These are phyloP conservation scores for Trochalopteron elliotii DNA, from an alignment of 2,113 vertebrate species.

Conservation along the genomic window DNA sequence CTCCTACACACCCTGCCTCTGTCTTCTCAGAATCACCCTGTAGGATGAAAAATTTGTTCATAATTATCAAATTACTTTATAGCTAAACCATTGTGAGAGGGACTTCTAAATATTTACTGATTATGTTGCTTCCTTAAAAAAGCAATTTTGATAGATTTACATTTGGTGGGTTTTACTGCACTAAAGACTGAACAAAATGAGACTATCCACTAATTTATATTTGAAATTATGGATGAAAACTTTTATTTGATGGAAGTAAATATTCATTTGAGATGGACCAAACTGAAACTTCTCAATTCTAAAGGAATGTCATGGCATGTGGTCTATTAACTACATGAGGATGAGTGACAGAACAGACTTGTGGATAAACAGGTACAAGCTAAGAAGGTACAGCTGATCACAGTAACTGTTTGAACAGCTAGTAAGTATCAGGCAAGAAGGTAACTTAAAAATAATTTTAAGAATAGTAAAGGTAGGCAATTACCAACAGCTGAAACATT, in stretches of 20 bases:
- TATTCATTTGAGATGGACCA: not conserved
- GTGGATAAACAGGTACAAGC: not conserved
- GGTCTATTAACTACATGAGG: not conserved
- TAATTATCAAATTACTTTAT: not conserved
- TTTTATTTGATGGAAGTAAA: not conserved
- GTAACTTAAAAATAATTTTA: not conserved
- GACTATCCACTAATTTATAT: not conserved
- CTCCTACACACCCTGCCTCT: not conserved
- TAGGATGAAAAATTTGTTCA: not conserved
- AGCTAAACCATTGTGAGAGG: accelerated
- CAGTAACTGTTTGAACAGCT: not conserved
- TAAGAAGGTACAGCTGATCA: not conserved
- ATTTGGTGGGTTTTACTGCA: not conserved
- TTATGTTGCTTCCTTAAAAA: not conserved
- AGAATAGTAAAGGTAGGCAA: accelerated
- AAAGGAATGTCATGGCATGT: not conserved
- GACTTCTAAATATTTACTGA: not conserved
- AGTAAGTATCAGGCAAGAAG: not conserved
- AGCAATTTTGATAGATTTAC: not conserved
- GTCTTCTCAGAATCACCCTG: not conserved
- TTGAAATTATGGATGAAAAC: not conserved
- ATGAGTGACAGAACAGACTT: not conserved
- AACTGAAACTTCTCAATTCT: not conserved
- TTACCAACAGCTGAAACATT: not conserved
- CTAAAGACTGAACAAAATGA: not conserved